phyloP scores from a whole-genome alignment of 2,113 vertebrate species.

The Odobenus rosmarus region DNA sequence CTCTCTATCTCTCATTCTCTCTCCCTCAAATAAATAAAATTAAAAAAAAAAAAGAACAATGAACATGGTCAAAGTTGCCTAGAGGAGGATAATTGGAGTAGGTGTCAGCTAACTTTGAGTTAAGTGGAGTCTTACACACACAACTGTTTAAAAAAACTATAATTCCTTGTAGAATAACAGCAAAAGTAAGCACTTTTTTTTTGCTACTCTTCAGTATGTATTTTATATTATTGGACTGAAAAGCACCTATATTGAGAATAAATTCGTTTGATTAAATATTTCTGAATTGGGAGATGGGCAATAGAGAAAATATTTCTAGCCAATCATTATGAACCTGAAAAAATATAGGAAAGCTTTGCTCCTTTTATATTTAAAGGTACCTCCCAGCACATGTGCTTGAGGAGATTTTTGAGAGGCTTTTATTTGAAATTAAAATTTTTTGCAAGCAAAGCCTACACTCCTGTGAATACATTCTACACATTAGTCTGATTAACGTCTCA shows the following conservation, averaged over 20 bases:
- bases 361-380: not conserved
- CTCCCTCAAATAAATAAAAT: too few relatives aligned
- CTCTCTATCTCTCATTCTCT: too few relatives aligned
- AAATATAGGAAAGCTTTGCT: not conserved
- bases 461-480: not conserved
- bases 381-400: not conserved
- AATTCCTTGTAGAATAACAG: not conserved
- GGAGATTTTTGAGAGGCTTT: not conserved
- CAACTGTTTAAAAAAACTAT: not conserved
- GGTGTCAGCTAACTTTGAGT: not conserved
- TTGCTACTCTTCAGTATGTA: not conserved
- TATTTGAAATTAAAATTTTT: not conserved
- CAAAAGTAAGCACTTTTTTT: not conserved
- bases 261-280: not conserved
- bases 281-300: not conserved
- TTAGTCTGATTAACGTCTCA: not conserved
- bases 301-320: not conserved
- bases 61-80: not conserved
- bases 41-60: not conserved
- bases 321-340: not conserved
- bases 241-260: not conserved
- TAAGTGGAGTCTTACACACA: not conserved
- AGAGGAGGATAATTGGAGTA: not conserved
- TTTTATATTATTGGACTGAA: not conserved
- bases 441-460: not conserved